Base-by-base conservation (phyloP, 53 echinoderm and acorn worm genomes). In the Hippasteria phrygiana region DNA sequence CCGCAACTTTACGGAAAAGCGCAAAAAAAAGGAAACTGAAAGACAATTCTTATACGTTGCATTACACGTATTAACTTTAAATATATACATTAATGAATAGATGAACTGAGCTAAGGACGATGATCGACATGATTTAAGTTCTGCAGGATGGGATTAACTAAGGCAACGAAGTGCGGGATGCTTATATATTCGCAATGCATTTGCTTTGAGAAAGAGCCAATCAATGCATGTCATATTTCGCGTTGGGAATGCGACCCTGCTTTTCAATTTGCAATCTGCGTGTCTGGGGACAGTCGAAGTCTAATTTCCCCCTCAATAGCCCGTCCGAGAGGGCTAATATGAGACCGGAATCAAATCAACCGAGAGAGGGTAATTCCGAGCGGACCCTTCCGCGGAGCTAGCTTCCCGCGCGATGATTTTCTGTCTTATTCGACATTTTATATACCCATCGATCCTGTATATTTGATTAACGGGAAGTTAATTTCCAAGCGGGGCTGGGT, bases 381-480 rank as follows among this genome's bases (percentile, higher is more conserved):
- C 10, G 22, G 2, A 14, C 24, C 9, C 62, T 79, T 27, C 7
- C 17, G 4, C 42, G 17, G 2, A 29, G 41, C 73, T n/a, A 5
- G 27, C 17, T 10, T 20, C 16, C 22, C n/a, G 27, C 14, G 20
- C 22, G 6, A 13, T 73, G 28, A 22, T 36, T 24, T n/a, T 26
- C 18, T 20, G 41, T 42, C 42, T 80, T 18, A 71, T 71, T 39
- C 16, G 71, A 38, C 38, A 20, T 29, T 59, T 82, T 82, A 65
- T 64, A 65, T 64, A 82, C 64, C 45, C 28, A 12, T 82, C 79
- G 59, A 79, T 79, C 29, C 37, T 4, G 42, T 8, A 65, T 82
- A 82, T 82, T 82, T 45, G 43, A 82, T 82, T 82, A 82, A 45
- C 64, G 65, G 65, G 45, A 46, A 65, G 45, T 42, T 65, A 82